Conservation (phyloP, 2,888 invertebrate genomes). For the Plagiodera versicolora region DNA sequence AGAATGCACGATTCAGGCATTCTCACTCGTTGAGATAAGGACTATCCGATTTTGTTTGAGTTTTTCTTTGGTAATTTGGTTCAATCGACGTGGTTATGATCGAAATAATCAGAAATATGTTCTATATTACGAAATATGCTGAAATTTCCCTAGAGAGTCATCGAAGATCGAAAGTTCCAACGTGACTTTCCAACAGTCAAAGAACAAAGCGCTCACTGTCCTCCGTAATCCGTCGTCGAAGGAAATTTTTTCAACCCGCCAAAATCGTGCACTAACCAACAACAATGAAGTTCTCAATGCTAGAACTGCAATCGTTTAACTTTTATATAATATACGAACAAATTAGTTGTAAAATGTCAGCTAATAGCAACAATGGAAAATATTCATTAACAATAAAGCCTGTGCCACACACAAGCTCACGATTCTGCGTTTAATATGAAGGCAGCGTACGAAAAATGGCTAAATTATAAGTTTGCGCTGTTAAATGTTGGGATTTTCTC, state of each 20-base stretch:
- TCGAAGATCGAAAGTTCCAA: conserved; percentile 5
- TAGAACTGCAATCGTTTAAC: conserved; percentile 18
- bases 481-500: conserved; percentile 9
- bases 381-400: conserved; percentile 36
- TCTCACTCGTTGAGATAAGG: no score
- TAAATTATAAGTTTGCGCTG: conserved; percentile 15
- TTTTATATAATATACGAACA: conserved; percentile 25
- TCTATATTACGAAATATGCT: background rate
- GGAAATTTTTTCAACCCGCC: background rate
- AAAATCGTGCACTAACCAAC: conserved; percentile 1
- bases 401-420: conserved; percentile 39
- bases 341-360: conserved; percentile 30
- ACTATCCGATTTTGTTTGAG: no score
- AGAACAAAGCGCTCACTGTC: conserved; percentile 18
- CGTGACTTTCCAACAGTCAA: conserved; percentile 12
- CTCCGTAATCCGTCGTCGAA: conserved; percentile 1
- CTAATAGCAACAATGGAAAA: conserved; percentile 28
- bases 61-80: no score
- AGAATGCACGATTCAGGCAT: no score
- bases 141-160: background rate
- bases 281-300: conserved; percentile 19
- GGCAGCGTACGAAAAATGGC: conserved; percentile 5
- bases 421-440: conserved; percentile 22
- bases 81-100: no score
- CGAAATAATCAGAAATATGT: background rate